phyloP scores from a whole-genome alignment of 2,888 invertebrate genomes.

The Formica aserva region DNA sequence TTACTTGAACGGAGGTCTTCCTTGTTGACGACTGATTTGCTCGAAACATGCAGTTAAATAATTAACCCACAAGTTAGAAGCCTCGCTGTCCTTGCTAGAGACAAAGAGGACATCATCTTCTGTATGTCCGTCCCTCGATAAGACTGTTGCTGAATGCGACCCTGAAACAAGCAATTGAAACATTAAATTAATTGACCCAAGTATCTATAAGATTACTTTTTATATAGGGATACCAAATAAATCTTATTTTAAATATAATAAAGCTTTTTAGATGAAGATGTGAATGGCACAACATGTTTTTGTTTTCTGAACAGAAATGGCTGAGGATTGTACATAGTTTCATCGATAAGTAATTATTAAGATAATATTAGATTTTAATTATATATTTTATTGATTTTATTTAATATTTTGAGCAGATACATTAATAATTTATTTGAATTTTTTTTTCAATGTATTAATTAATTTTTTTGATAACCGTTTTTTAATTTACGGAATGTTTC shows the following conservation, averaged over 20 bases:
- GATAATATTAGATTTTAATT: slow-evolving; percentile 3
- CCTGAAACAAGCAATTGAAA: slow-evolving; percentile 70
- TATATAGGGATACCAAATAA: background rate
- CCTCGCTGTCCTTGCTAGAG: slow-evolving; percentile 92
- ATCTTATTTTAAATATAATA: background rate
- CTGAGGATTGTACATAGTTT: background rate
- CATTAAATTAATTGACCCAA: slow-evolving; percentile 46
- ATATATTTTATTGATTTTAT: background rate
- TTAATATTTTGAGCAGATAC: background rate
- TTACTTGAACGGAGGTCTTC: slow-evolving; percentile 93
- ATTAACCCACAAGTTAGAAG: slow-evolving; percentile 93
- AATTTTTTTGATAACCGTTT: background rate
- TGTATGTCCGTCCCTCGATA: slow-evolving; percentile 77
- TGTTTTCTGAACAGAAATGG: background rate
- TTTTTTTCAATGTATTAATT: background rate
- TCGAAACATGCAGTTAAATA: slow-evolving; percentile 94
- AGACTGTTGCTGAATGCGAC: slow-evolving; percentile 73
- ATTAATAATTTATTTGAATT: background rate
- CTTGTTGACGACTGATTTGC: slow-evolving; percentile 93
- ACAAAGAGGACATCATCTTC: slow-evolving; percentile 94
- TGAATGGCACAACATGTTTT: background rate
- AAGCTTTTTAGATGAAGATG: background rate
- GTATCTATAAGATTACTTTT: slow-evolving; percentile 30
- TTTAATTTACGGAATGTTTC: slow-evolving; percentile 37
- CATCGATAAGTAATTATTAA: background rate